Evolutionary conservation across 2,888 invertebrate species (phyloP).

Genomic region (Chrysomela aeneicollis): DNA sequence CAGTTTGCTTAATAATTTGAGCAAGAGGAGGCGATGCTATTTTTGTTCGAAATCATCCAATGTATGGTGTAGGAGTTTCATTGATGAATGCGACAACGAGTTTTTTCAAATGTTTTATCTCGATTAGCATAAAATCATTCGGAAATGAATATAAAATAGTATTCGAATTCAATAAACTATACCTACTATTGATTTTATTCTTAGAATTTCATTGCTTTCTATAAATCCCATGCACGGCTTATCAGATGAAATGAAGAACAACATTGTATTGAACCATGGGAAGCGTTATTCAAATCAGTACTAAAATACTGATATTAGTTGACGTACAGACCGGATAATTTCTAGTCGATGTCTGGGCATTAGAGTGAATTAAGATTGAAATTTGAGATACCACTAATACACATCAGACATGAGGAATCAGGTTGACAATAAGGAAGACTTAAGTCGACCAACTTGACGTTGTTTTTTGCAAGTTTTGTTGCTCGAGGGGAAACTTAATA

Average conservation of each 20-base stretch:
- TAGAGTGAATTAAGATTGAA: constrained; percentile 23
- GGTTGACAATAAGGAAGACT: constrained; percentile 23
- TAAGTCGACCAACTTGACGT: background rate
- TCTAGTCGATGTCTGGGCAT: constrained; percentile 17
- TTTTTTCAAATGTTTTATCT: no score
- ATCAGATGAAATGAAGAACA: background rate
- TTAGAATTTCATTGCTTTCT: no score
- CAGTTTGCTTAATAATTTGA: no score
- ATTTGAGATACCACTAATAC: constrained; percentile 6
- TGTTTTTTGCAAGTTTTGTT: background rate
- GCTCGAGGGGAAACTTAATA: background rate
- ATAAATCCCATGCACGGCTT: background rate
- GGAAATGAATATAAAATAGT: no score
- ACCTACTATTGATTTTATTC: no score
- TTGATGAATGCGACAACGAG: no score
- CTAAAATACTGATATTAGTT: constrained; percentile 13
- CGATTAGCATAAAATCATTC: no score
- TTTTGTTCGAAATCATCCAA: no score
- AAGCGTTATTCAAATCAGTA: constrained; percentile 7
- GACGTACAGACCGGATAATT: constrained; percentile 16
- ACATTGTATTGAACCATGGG: constrained; percentile 8
- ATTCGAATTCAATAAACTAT: no score
- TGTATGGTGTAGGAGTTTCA: no score
- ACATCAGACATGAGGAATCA: constrained; percentile 17
- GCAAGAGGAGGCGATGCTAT: no score